These are phyloP conservation scores for Drosophila pachea DNA, from an alignment of 1,140 invertebrate species.

Conservation along the genomic window DNA sequence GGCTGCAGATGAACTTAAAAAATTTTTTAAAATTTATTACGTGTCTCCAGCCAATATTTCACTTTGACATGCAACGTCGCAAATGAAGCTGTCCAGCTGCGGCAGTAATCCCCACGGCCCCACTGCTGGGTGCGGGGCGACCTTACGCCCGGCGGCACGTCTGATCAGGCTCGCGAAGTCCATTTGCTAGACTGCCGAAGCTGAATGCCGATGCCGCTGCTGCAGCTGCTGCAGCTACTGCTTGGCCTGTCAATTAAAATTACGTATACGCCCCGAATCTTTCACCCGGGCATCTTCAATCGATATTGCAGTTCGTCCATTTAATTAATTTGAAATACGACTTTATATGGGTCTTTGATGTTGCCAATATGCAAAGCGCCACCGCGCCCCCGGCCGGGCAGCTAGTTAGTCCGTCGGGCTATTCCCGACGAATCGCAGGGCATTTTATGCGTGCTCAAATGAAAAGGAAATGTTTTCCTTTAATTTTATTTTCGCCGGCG, in stretches of 20 bases:
- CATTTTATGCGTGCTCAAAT: conserved; percentile 71
- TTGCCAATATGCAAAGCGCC: conserved; percentile 50
- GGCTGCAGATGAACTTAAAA: conserved; percentile 61
- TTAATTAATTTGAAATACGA: conserved; percentile 69
- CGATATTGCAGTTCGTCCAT: conserved; percentile 63
- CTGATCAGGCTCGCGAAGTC: conserved; percentile 43
- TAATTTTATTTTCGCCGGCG: conserved; percentile 78
- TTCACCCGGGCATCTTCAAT: conserved; percentile 44
- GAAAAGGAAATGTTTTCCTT: conserved; percentile 78
- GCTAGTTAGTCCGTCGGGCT: conserved; percentile 20
- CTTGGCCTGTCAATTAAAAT: conserved; percentile 71
- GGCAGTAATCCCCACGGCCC: conserved; percentile 22
- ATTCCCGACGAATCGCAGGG: conserved; percentile 26
- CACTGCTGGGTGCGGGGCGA: not conserved
- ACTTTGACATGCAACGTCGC: conserved; percentile 78
- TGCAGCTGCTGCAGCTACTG: conserved; percentile 26
- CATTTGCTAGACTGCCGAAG: conserved; percentile 56
- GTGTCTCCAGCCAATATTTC: conserved; percentile 78
- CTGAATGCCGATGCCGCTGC: conserved; percentile 43
- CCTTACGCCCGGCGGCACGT: conserved; percentile 13
- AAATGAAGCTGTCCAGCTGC: conserved; percentile 78
- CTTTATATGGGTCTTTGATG: conserved; percentile 42
- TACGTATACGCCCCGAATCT: conserved; percentile 36
- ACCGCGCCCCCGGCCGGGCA: not conserved
- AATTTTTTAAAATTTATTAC: conserved; percentile 78